Conservation (phyloP, 2,888 invertebrate genomes). For the Tineola bisselliella region DNA sequence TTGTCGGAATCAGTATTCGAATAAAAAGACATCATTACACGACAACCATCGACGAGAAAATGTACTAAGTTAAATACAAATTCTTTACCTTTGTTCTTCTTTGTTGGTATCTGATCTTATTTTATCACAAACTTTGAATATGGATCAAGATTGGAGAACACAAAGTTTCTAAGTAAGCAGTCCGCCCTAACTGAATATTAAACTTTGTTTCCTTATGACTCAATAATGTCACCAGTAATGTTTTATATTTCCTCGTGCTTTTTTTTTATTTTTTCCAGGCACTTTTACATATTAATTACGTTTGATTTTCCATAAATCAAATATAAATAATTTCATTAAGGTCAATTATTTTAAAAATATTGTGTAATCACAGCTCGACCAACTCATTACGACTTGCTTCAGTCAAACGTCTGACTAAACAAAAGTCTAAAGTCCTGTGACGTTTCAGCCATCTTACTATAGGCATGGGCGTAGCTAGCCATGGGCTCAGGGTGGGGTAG, state of each 20-base stretch:
- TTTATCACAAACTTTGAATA: conserved; percentile 44
- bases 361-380: no score
- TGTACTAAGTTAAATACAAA: conserved; percentile 12
- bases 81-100: conserved; percentile 12
- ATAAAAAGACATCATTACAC: neutral
- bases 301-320: no score
- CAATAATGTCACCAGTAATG: neutral
- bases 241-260: neutral
- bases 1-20: neutral
- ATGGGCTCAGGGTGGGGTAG: no score
- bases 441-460: no score
- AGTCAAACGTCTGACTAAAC: no score
- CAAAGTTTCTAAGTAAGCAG: conserved; percentile 7
- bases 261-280: no score
- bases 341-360: no score
- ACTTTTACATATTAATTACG: neutral
- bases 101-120: conserved; percentile 26
- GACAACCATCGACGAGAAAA: conserved; percentile 16
- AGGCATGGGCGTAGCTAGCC: no score
- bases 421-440: no score
- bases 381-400: no score
- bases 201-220: neutral
- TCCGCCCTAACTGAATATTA: neutral
- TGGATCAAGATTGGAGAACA: conserved; percentile 35
- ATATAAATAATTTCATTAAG: neutral